Percentiles rank a stretch among this genome's conserved stretches.
These are phyloP conservation scores for Indri indri DNA, from an alignment of 2,113 vertebrate genomes.

Conservation along the genomic window DNA sequence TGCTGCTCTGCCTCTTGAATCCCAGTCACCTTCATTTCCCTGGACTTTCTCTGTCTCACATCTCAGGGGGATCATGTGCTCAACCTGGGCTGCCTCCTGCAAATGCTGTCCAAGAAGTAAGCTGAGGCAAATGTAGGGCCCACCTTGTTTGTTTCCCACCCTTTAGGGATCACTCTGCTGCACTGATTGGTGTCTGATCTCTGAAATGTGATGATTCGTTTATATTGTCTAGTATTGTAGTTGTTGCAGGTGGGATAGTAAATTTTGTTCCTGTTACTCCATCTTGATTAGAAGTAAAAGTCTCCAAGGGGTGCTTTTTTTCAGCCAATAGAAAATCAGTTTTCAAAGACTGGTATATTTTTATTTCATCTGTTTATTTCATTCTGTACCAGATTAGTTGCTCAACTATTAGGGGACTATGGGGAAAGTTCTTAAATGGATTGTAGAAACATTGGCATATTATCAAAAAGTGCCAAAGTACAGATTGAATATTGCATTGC, in stretches of 20 bases:
- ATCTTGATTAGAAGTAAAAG: slow-evolving; percentile 10
- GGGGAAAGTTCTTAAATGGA: neutral
- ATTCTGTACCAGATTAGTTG: neutral
- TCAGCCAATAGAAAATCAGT: neutral
- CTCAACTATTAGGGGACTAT: neutral
- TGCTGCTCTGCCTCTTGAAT: neutral
- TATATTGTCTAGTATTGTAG: neutral
- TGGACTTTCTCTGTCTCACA: neutral
- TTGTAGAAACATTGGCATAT: neutral
- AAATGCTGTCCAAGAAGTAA: neutral
- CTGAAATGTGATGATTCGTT: neutral
- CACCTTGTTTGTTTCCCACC: neutral
- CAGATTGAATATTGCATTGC: slow-evolving; percentile 1
- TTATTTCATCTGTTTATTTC: neutral
- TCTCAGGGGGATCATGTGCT: neutral
- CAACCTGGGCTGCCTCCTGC: neutral
- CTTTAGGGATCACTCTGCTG: neutral
- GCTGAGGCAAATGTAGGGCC: neutral
- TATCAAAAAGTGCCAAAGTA: neutral
- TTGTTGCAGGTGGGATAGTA: neutral
- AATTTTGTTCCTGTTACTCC: neutral
- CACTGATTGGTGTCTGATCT: neutral
- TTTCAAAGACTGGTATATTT: neutral
- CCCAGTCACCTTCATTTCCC: neutral
- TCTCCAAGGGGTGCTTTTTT: neutral